A percentile compares a stretch with the other conserved stretches of the same genome.
phyloP scores from a whole-genome alignment of 2,113 vertebrate genomes.

The Helogale parvula region DNA sequence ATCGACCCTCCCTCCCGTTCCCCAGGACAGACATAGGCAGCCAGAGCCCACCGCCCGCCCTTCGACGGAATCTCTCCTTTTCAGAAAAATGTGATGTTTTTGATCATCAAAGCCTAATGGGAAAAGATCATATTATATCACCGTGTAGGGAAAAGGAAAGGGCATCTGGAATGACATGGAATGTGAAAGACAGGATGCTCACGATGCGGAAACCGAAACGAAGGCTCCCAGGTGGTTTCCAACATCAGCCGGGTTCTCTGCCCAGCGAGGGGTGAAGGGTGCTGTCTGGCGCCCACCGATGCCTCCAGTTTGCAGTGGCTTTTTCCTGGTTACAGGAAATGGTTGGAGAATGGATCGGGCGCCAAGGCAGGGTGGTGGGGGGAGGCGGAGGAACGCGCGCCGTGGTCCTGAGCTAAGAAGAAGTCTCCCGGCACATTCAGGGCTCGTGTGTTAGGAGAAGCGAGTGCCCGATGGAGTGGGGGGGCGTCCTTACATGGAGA shows the following conservation, averaged over 20 bases:
- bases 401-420: too few relatives aligned
- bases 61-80: background rate
- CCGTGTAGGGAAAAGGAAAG: constrained; percentile 54
- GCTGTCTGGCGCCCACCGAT: fast-evolving
- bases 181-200: constrained; percentile 45
- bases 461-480: too few relatives aligned
- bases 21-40: constrained; percentile 26
- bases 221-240: background rate
- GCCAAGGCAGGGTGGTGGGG: background rate
- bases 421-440: background rate
- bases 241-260: fast-evolving
- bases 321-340: background rate
- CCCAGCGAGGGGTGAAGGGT: background rate
- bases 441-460: background rate
- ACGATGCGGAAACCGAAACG: background rate
- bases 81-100: constrained; percentile 51
- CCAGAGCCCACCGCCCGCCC: too few relatives aligned
- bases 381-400: background rate
- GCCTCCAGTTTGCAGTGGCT: background rate
- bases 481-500: background rate
- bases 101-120: constrained; percentile 60
- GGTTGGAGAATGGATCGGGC: background rate
- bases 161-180: constrained; percentile 64
- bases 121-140: constrained; percentile 65
- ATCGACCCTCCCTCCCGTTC: background rate